Base-by-base conservation (phyloP, 2,888 invertebrate genomes). In the Cerastis leucographa region DNA sequence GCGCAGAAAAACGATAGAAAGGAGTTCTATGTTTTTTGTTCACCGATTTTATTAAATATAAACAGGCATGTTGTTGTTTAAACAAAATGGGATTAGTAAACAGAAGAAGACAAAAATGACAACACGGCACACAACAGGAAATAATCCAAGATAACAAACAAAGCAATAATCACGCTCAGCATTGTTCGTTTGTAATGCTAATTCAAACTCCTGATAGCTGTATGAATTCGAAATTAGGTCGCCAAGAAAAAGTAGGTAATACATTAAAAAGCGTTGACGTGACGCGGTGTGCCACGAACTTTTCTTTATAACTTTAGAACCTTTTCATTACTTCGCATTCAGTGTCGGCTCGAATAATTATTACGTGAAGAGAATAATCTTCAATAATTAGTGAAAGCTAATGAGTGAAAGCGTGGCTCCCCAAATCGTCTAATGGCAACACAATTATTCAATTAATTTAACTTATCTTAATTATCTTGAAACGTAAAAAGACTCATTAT, bases 311-410 rank as follows among this genome's bases (percentile, higher is more conserved):
- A 81, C 69, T 85, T 89, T 83, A 86, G 85, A 91, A 88, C 87
- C 88, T 90, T 88, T 90, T 89, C 88, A 90, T 89, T 89, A 89
- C 76, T 78, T 79, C 74, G 78, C 81, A 90, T 89, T 91, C 83
- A 87, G 75, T 77, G 78, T 56, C 69, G 87, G 67, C 81, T 76
- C 74, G 85, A 86, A 85, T 90, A 89, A 90, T 90, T 84, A 88
- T 89, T 85, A 87, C 89, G 90, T 90, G 90, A 84, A 76, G 59
- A 67, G 90, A 91, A 89, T 91, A 79, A 78, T 80, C 71, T 70
- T 80, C 80, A 86, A 87, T 89, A 83, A 90, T 90, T 88, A 88
- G 81, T 72, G 78, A 73, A 85, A 81, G 85, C 74, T 90, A 90
- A 90, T 87, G 85, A 91, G 77, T 46, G 68, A 71, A 78, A 87